Percentiles rank a stretch among this genome's conserved stretches.
phyloP scores from a whole-genome alignment of 1,140 invertebrate genomes.

The Drosophila ficusphila region DNA sequence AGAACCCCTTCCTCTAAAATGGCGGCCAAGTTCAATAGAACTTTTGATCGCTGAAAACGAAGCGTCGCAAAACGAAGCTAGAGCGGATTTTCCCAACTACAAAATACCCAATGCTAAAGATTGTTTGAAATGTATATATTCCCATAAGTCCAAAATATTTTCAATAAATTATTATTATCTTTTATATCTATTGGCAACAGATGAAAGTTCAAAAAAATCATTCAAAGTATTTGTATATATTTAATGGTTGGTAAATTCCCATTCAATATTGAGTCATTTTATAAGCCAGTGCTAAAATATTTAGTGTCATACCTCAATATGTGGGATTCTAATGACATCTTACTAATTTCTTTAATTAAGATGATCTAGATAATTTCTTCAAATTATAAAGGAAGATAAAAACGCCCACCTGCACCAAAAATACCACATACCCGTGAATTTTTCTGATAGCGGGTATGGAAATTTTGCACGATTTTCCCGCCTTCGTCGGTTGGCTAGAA shows the following conservation, averaged over 20 bases:
- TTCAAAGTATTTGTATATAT: no score
- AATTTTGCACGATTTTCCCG: slow-evolving; percentile 33
- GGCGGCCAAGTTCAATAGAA: slow-evolving; percentile 49
- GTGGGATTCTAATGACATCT: neutral
- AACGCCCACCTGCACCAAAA: neutral
- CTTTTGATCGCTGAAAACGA: slow-evolving; percentile 2
- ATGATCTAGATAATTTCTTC: neutral
- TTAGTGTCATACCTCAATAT: neutral
- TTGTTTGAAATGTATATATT: neutral
- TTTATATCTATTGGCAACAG: neutral
- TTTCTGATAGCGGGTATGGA: slow-evolving; percentile 25
- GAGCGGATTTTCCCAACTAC: slow-evolving; percentile 9
- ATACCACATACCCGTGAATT: slow-evolving; percentile 23
- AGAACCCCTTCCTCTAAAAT: slow-evolving; percentile 10
- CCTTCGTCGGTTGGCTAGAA: slow-evolving; percentile 23
- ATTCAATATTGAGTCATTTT: neutral
- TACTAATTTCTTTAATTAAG: slow-evolving; percentile 5
- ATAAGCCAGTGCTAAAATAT: neutral
- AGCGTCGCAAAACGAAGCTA: neutral
- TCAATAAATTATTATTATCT: neutral
- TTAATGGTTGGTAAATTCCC: neutral
- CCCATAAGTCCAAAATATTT: neutral
- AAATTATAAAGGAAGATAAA: neutral
- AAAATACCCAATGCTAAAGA: slow-evolving; percentile 7
- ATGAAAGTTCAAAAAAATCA: neutral